Evolutionary conservation across 2,888 invertebrate species (phyloP).

Genomic region (Drosophila pegasa): DNA sequence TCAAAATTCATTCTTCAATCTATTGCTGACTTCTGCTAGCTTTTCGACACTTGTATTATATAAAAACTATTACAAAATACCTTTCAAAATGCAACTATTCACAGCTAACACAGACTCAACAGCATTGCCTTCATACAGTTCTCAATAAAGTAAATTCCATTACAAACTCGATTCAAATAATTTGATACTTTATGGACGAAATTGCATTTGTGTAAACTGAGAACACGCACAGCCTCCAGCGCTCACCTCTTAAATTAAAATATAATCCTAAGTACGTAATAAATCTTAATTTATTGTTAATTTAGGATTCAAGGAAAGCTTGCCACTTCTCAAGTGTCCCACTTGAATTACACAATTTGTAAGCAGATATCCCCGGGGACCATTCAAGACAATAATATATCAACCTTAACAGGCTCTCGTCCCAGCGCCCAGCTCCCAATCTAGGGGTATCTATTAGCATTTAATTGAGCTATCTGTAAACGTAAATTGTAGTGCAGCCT

Average conservation of each 20-base stretch:
- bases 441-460: slow-evolving; percentile 43
- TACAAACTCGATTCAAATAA: too few species aligned
- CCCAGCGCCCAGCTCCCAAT: not conserved
- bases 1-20: not conserved
- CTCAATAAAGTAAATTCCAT: too few species aligned
- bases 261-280: slow-evolving; percentile 6
- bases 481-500: slow-evolving; percentile 2
- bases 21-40: too few species aligned
- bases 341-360: slow-evolving; percentile 47
- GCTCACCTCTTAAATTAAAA: not conserved
- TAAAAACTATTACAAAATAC: too few species aligned
- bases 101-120: too few species aligned
- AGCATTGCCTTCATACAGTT: too few species aligned
- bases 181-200: too few species aligned
- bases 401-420: slow-evolving; percentile 11
- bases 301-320: slow-evolving; percentile 4
- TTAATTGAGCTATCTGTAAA: slow-evolving; percentile 48
- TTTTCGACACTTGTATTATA: too few species aligned
- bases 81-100: too few species aligned
- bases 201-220: too few species aligned
- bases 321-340: slow-evolving; percentile 1
- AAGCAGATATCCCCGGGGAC: slow-evolving; percentile 32
- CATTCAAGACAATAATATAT: slow-evolving; percentile 27
- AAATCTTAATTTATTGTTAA: slow-evolving; percentile 18
- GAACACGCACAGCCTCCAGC: not conserved